Evolutionary conservation across 2,888 invertebrate species (phyloP).

Genomic region (Tetragnatha montana): DNA sequence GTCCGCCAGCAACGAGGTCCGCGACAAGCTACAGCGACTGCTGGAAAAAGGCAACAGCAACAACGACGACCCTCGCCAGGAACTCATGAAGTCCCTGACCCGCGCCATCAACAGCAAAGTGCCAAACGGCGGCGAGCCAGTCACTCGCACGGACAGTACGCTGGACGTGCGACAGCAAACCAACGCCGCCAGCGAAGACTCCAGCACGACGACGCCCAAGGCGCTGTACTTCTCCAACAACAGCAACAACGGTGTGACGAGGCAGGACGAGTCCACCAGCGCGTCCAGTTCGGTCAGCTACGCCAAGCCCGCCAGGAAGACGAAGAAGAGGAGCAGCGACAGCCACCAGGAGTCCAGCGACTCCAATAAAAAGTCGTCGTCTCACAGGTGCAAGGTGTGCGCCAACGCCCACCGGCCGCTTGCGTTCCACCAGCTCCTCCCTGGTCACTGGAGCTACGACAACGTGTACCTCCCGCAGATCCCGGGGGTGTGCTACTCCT

Average conservation of each 20-base stretch:
- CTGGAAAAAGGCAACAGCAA: constrained; percentile 53
- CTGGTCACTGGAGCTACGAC: constrained; percentile 69
- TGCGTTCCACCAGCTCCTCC: constrained; percentile 62
- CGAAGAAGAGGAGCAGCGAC: constrained; percentile 26
- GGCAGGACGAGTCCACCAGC: constrained; percentile 65
- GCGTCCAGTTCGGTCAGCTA: constrained; percentile 52
- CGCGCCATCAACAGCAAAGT: constrained; percentile 63
- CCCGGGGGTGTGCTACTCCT: constrained; percentile 43
- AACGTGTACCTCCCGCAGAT: constrained; percentile 70
- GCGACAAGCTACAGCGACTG: constrained; percentile 60
- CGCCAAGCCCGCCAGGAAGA: constrained; percentile 34
- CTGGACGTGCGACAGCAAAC: constrained; percentile 4
- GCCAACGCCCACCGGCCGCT: constrained; percentile 55
- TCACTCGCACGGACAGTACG: constrained; percentile 58
- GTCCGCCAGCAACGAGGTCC: constrained; percentile 39
- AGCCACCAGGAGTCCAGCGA: constrained; percentile 39
- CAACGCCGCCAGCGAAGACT: constrained; percentile 31
- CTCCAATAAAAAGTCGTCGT: constrained; percentile 8
- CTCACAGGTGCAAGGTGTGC: constrained; percentile 61
- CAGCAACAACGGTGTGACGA: constrained; percentile 38
- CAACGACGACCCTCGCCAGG: constrained; percentile 44
- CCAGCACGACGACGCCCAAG: constrained; percentile 61
- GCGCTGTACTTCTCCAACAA: constrained; percentile 26
- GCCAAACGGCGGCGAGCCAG: constrained; percentile 51
- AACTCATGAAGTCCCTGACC: constrained; percentile 64